Evolutionary conservation across 2,888 invertebrate genomes (phyloP).

Genomic region (Melipona bicolor): DNA sequence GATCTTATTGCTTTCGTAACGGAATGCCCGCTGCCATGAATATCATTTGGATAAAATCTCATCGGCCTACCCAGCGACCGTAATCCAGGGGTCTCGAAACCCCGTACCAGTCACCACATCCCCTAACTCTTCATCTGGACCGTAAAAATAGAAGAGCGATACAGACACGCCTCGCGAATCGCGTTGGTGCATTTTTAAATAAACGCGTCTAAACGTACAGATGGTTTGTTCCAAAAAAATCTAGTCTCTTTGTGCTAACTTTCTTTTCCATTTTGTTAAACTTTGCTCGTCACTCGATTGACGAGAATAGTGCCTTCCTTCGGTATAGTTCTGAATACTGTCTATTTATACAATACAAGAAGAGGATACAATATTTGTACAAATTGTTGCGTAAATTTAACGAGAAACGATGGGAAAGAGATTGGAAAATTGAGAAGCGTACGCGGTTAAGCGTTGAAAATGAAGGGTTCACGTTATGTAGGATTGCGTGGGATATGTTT

Average conservation of each 20-base stretch:
- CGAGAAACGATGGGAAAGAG: not conserved
- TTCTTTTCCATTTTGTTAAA: not conserved
- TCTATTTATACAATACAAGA: no score
- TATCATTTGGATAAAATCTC: constrained; percentile 82
- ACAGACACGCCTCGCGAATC: not conserved
- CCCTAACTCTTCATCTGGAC: constrained; percentile 35
- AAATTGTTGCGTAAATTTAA: not conserved
- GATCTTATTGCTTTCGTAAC: constrained; percentile 47
- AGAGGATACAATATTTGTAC: not conserved
- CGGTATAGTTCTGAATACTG: no score
- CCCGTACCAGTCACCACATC: constrained; percentile 60
- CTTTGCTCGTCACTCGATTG: not conserved
- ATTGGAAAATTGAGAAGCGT: not conserved
- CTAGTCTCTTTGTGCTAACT: not conserved
- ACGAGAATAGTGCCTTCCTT: not conserved
- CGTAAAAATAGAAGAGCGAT: constrained; percentile 60
- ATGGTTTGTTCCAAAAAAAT: constrained; percentile 41
- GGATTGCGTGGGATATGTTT: constrained; percentile 33
- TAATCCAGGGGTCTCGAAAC: constrained; percentile 60
- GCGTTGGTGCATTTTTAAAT: constrained; percentile 11
- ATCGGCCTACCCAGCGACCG: constrained; percentile 70
- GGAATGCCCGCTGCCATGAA: constrained; percentile 70
- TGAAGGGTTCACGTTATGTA: constrained; percentile 10
- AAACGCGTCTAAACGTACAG: not conserved
- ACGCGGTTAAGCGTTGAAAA: constrained; percentile 11